These are phyloP conservation scores for Athalia circularis DNA, from an alignment of 2,888 invertebrate species.

Conservation along the genomic window DNA sequence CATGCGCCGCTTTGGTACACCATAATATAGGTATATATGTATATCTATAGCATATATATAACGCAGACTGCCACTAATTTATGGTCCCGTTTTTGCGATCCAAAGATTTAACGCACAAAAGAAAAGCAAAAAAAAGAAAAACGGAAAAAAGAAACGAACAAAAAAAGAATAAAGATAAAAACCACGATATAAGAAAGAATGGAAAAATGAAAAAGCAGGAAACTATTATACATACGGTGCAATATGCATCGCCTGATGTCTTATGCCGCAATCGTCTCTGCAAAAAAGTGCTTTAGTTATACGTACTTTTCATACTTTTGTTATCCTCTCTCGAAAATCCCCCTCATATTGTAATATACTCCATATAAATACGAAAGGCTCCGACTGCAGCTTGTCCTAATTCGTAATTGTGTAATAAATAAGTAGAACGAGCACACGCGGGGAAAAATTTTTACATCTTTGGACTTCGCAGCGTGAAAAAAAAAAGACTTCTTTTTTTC, in stretches of 20 bases:
- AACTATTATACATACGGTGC: not conserved
- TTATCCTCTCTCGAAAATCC: not conserved
- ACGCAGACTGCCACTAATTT: constrained; percentile 36
- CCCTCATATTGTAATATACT: not conserved
- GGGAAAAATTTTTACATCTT: too few species aligned
- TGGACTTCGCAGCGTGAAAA: too few species aligned
- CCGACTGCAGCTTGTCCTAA: too few species aligned
- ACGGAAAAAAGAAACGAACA: constrained; percentile 32
- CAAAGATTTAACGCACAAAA: constrained; percentile 22
- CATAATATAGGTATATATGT: not conserved
- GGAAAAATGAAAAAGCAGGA: constrained; percentile 10
- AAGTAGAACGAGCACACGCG: too few species aligned
- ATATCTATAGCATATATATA: not conserved
- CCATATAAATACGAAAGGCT: not conserved
- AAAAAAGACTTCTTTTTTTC: too few species aligned
- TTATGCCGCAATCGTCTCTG: not conserved
- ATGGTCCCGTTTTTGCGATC: constrained; percentile 31
- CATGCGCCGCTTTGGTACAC: not conserved
- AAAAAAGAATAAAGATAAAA: constrained; percentile 6
- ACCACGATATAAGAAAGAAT: constrained; percentile 11
- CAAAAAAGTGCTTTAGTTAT: too few species aligned
- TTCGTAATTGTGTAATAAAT: too few species aligned
- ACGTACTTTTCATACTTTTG: constrained; percentile 36
- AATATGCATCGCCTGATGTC: not conserved
- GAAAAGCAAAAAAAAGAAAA: constrained; percentile 6